Conservation (phyloP, 2,113 vertebrate species). For the Excalfactoria chinensis region DNA sequence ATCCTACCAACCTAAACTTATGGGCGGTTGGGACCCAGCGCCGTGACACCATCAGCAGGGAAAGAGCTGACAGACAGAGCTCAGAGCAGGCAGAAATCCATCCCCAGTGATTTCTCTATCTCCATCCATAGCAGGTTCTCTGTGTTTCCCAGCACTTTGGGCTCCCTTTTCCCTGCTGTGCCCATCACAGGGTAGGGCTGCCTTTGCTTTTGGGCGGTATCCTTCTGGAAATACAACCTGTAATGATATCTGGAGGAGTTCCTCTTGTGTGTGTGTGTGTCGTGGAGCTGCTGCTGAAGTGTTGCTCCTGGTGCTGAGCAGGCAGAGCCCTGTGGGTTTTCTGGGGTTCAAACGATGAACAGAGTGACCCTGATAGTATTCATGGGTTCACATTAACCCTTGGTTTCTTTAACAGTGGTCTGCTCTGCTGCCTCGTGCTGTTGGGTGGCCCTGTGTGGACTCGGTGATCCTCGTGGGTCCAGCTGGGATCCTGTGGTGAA, state of each 20-base stretch:
- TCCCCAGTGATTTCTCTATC: neutral
- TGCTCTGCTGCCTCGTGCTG: neutral
- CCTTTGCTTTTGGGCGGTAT: neutral
- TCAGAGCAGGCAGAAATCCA: no score
- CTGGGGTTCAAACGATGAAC: neutral
- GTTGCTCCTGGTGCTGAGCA: neutral
- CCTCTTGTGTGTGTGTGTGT: neutral
- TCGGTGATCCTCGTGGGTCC: neutral
- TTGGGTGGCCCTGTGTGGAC: no score
- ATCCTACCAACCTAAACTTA: neutral
- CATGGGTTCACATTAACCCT: neutral
- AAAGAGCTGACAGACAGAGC: no score
- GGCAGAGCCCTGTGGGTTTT: neutral
- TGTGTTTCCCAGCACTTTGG: neutral
- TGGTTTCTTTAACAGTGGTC: neutral
- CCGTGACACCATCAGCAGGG: no score
- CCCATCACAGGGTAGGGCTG: neutral
- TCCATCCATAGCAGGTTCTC: neutral
- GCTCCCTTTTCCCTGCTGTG: neutral
- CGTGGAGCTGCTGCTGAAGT: neutral
- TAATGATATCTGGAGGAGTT: neutral
- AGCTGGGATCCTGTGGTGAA: neutral
- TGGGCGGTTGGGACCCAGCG: no score
- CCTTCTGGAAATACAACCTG: neutral
- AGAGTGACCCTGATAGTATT: neutral